These are phyloP conservation scores for Perithous albicinctus DNA, from an alignment of 2,888 invertebrate species.

Conservation along the genomic window DNA sequence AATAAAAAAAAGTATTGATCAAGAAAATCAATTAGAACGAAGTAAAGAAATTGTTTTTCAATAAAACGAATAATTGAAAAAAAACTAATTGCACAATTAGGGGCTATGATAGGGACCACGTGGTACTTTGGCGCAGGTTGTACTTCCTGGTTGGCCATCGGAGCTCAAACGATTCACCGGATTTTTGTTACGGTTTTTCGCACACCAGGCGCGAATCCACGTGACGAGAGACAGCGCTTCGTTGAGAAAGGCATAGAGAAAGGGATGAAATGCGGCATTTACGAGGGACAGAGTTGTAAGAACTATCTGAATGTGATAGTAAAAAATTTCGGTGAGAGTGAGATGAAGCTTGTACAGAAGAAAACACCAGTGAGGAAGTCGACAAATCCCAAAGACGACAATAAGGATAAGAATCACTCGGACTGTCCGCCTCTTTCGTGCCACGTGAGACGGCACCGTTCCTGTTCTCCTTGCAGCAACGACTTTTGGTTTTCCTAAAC, in stretches of 20 bases:
- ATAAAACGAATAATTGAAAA: not conserved
- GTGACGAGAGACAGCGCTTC: conserved; percentile 82
- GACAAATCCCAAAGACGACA: conserved; percentile 86
- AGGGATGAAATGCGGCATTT: conserved; percentile 87
- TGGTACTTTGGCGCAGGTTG: conserved; percentile 65
- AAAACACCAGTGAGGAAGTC: conserved; percentile 86
- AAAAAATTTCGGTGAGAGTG: conserved; percentile 73
- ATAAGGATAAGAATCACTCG: conserved; percentile 86
- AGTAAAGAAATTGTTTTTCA: not conserved
- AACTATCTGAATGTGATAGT: conserved; percentile 85
- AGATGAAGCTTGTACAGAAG: conserved; percentile 85
- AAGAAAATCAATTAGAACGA: too few species aligned
- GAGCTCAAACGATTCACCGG: conserved; percentile 22
- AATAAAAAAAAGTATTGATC: too few species aligned
- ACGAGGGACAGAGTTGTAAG: conserved; percentile 86
- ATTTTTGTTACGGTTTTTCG: conserved; percentile 27
- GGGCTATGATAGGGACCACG: conserved; percentile 67
- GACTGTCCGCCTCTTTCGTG: conserved; percentile 86
- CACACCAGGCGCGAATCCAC: conserved; percentile 63
- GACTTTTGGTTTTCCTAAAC: conserved; percentile 54
- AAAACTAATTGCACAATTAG: conserved; percentile 21
- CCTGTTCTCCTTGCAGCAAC: conserved; percentile 32
- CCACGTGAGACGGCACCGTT: conserved; percentile 67
- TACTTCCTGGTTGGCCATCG: conserved; percentile 43
- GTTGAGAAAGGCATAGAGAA: conserved; percentile 87